Evolutionary conservation across 2,888 invertebrate species (phyloP), one percentile per base, ranked within the genome.

Genomic region (Dyspetes luteomarginatus): DNA sequence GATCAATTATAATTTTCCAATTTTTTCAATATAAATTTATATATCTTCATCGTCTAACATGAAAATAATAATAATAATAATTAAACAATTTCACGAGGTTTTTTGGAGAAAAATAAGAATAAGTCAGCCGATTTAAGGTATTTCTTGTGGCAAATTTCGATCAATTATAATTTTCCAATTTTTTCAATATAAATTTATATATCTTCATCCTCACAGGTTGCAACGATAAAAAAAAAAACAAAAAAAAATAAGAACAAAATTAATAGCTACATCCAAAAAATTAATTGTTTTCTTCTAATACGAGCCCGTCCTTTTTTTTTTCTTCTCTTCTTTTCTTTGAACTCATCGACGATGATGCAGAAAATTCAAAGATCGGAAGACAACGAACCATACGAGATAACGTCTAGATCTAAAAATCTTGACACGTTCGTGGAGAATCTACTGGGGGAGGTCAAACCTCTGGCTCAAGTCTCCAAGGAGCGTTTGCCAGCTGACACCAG

Each of bases 371-470:
- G 93, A 69, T 93, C 93, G 0, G 93, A 93, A 1, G 95, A 95
- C 87, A 91, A 93, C 7, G 94, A 94, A 0, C 95, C 95, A 88
- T 94, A 94, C 86, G 94, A 95, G 85, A 95, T 95, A 82, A 94
- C 94, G 9, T 94, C 95, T 83, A 94, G 95, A 9, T 96, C 96
- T 86, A 95, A 96, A 89, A 95, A 96, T 80, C 91, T 97, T 24
- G 95, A 95, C 0, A 93, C 94, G 7, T 95, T 96, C 88, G 96
- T 97, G 95, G 96, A 97, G 90, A 95, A 93, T 30, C 91, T 97
- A 1, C 94, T 96, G 92, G 95, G 95, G 78, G 95, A 96, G 84
- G 93, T 94, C 12, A 93, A 94, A 0, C 94, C 94, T 84, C 89
- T 93, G 1, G 94, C 94, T 72, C 92, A 93, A 0, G 92, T 93